Base-by-base conservation (phyloP, 1,140 invertebrate genomes). In the Anoplophora glabripennis region DNA sequence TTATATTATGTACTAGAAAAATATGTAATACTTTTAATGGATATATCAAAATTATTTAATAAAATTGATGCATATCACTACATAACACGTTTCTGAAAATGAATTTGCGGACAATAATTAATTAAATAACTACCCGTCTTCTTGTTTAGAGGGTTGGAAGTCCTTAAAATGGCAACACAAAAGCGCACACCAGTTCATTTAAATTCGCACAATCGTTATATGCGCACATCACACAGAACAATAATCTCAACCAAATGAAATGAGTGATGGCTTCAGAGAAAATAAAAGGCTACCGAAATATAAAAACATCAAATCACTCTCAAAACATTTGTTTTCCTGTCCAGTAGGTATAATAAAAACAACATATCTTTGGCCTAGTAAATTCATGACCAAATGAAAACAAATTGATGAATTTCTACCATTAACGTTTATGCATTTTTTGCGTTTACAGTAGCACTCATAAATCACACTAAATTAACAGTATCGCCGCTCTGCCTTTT, bases 261-360 rank as follows among this genome's bases (percentile, higher is more conserved):
- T 64, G 63, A 64, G 42, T 61, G 53, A 64, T 64, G 54, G 63
- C 21, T 41, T 60, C 48, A 49, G 41, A 45, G 46, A 53, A 51
- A 57, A 61, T 61, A 61, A 64, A 64, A 54, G 59, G 51, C 47
- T 14, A 28, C 17, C n/a, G 33, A 36, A 49, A 63, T 60, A 52
- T 47, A 63, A 66, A 66, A 66, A 60, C 64, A 63, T 63, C 60
- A 63, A 63, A 66, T 66, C 64, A 66, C 53, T 66, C 61, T 63
- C 53, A 54, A 53, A 63, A 63, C 64, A 66, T 66, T 66, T 66
- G 64, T 66, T 66, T 66, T 56, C 61, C 61, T 66, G 64, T 64
- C 56, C 48, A 63, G 49, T 59, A 53, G 35, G 38, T 38, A 56
- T 37, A 52, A 56, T 62, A 61, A 65, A 65, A 65, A 65, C 63